Evolutionary conservation across 1,140 invertebrate genomes (phyloP), one percentile per base, ranked within the genome.

Genomic region (Amphibalanus amphitrite): DNA sequence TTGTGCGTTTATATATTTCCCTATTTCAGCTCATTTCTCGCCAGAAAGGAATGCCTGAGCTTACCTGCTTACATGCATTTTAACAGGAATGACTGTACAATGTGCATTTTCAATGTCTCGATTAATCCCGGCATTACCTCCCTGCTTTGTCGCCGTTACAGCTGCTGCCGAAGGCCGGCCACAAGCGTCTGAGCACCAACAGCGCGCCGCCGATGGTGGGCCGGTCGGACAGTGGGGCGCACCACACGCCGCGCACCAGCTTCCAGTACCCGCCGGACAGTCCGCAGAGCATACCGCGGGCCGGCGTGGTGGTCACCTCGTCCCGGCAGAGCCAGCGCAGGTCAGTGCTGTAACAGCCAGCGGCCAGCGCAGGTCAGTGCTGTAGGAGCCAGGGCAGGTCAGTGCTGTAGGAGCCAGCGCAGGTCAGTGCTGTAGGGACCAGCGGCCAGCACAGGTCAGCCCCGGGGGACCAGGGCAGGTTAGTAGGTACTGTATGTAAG

Each of bases 281-380:
- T 6, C 64, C 64, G 64, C 20, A n/a, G 20, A 65, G 23, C 64
- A 76, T 71, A 77, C 80, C 71, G 77, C 79, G 75, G 69, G 81
- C 81, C 25, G 93, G 93, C 4, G 92, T 94, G 15, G 92, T 95
- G 20, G 92, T 96, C n/a, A 95, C 92, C 0, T 94, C 91, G 30
- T 93, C 90, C 76, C 82, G 93, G 67, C 89, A 92, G 78, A 93
- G 92, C 1, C 90, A 93, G 76, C 80, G 93, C 81, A 90, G 92
- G 90, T 93, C 83, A 79, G 77, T 73, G 25, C 26, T 28, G 67
- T n/a, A n/a, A n/a, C n/a, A n/a, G n/a, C n/a, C n/a, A n/a, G n/a
- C n/a, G n/a, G n/a, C n/a, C n/a, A n/a, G n/a, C n/a, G n/a, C n/a
- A n/a, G n/a, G n/a, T n/a, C n/a, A n/a, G n/a, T n/a, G n/a, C n/a